These are phyloP conservation scores for Drosophila sproati DNA, from an alignment of 1,140 invertebrate genomes.

Conservation along the genomic window DNA sequence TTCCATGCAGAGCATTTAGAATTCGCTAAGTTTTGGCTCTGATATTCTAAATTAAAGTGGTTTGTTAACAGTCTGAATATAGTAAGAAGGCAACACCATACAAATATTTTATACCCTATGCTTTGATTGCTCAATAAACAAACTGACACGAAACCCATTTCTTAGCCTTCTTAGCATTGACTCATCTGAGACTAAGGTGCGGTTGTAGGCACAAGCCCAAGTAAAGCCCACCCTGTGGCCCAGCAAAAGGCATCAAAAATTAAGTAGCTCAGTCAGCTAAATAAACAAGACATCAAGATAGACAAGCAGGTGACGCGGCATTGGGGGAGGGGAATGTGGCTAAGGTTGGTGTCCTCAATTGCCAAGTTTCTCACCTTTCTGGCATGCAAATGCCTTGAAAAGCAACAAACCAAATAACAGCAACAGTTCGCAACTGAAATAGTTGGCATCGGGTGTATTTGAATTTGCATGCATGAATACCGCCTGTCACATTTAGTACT, in stretches of 20 bases:
- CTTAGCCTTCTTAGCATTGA: slow-evolving; percentile 8
- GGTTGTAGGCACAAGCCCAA: slow-evolving; percentile 3
- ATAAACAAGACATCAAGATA: slow-evolving; percentile 60
- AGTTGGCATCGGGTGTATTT: slow-evolving; percentile 49
- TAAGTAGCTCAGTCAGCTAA: slow-evolving; percentile 66
- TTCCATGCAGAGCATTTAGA: no score
- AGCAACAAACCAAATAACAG: slow-evolving; percentile 37
- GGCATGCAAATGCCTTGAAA: slow-evolving; percentile 67
- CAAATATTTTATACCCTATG: slow-evolving; percentile 15
- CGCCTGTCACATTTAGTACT: slow-evolving; percentile 32
- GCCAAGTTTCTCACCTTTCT: slow-evolving; percentile 63
- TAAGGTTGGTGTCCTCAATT: slow-evolving; percentile 50
- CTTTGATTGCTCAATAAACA: slow-evolving; percentile 17
- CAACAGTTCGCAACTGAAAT: slow-evolving; percentile 44
- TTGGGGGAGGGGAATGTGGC: slow-evolving; percentile 9
- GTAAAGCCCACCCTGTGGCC: slow-evolving; percentile 12
- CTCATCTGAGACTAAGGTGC: no score
- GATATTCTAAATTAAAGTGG: background rate
- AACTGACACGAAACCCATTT: slow-evolving; percentile 20
- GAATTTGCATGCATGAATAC: slow-evolving; percentile 67
- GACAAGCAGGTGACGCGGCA: slow-evolving; percentile 12
- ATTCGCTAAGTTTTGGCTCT: no score
- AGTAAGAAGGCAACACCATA: slow-evolving; percentile 7
- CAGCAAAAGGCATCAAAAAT: slow-evolving; percentile 66
- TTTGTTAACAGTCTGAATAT: background rate